Evolutionary conservation across 2,888 invertebrate genomes (phyloP).

Genomic region (Idaea dimidiata): DNA sequence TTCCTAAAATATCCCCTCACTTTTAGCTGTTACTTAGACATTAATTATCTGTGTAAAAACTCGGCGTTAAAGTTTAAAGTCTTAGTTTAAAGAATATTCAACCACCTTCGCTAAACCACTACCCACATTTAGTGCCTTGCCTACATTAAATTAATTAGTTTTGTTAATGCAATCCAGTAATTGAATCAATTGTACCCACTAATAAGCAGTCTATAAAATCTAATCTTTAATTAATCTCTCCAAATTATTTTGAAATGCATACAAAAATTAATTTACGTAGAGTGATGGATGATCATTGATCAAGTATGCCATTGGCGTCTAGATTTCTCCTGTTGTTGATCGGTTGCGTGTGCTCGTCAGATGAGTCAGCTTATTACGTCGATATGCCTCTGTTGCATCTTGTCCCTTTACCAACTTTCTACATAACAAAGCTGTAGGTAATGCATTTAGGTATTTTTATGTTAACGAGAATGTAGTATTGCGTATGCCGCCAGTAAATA

Average conservation of each 20-base stretch:
- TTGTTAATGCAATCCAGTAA: too few species aligned
- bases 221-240: neutral
- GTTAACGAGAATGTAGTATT: conserved; percentile 7
- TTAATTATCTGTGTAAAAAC: too few species aligned
- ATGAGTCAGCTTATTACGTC: conserved; percentile 38
- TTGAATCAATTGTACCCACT: neutral
- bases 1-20: too few species aligned
- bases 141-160: too few species aligned
- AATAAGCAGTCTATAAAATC: neutral
- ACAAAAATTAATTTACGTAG: neutral
- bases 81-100: too few species aligned
- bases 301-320: conserved; percentile 11
- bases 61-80: too few species aligned
- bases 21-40: too few species aligned
- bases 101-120: too few species aligned
- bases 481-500: conserved; percentile 14
- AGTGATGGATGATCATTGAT: neutral
- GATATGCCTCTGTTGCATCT: conserved; percentile 35
- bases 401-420: conserved; percentile 49
- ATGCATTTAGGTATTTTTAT: neutral
- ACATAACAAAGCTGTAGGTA: conserved; percentile 25
- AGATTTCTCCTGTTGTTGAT: conserved; percentile 32
- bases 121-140: too few species aligned
- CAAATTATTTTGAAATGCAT: neutral
- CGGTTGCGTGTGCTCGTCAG: conserved; percentile 26